Conservation (phyloP, 1,140 invertebrate species). For the Akabosia matsudoensis region DNA sequence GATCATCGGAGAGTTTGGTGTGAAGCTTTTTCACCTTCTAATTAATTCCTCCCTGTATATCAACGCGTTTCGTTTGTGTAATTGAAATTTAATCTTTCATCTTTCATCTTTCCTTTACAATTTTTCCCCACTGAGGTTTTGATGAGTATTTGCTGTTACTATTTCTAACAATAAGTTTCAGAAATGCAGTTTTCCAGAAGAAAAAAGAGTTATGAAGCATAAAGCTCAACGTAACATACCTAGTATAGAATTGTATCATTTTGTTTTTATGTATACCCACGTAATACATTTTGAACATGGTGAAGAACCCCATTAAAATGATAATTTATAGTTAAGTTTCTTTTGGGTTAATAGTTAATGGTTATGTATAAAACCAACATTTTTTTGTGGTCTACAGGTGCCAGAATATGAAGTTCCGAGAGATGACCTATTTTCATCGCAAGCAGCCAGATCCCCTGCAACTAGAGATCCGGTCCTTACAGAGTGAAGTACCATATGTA, state of each 20-base stretch:
- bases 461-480: conserved; percentile 10
- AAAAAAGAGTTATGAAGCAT: too few species aligned
- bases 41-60: neutral
- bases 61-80: neutral
- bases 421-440: conserved; percentile 13
- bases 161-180: too few species aligned
- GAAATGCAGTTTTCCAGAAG: too few species aligned
- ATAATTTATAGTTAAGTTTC: neutral
- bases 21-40: conserved; percentile 17
- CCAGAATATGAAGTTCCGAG: conserved; percentile 19
- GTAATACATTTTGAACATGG: neutral
- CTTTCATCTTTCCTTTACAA: neutral
- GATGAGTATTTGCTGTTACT: too few species aligned
- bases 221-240: too few species aligned
- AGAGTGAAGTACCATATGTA: neutral
- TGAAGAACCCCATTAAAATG: neutral
- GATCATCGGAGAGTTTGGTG: too few species aligned
- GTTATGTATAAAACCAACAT: neutral
- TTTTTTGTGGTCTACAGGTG: neutral
- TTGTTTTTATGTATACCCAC: neutral
- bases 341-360: too few species aligned
- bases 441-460: conserved; percentile 2
- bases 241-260: too few species aligned
- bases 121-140: too few species aligned
- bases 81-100: conserved; percentile 25